phyloP scores from a whole-genome alignment of 2,888 invertebrate genomes.

The Agrotis exclamationis region DNA sequence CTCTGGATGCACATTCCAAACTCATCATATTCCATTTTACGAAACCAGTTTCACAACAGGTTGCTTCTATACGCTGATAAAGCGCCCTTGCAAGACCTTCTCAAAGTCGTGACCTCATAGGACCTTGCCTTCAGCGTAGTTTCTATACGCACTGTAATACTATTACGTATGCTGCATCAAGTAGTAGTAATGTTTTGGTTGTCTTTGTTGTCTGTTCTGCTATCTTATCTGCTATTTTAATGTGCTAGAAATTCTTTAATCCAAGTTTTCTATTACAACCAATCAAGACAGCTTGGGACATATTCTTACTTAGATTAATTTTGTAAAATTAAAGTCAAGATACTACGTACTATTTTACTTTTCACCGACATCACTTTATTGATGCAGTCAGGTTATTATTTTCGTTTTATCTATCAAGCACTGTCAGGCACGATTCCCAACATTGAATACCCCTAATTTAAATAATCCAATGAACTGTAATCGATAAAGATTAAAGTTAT shows the following conservation, averaged over 20 bases:
- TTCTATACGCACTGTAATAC: conserved; percentile 64
- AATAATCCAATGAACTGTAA: conserved; percentile 31
- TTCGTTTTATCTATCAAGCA: conserved; percentile 2
- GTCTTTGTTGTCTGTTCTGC: conserved; percentile 11
- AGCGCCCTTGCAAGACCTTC: conserved; percentile 86
- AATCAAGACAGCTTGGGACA: neutral
- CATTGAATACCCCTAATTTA: conserved; percentile 35
- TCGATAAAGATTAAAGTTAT: conserved; percentile 44
- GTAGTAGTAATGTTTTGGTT: conserved; percentile 25
- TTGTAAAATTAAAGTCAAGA: too few species aligned
- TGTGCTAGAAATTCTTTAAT: neutral
- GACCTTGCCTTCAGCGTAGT: conserved; percentile 82
- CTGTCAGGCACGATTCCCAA: neutral
- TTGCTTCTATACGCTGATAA: conserved; percentile 71
- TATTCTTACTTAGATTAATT: neutral
- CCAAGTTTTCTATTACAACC: neutral
- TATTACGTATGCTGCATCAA: conserved; percentile 22
- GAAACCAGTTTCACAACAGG: conserved; percentile 76
- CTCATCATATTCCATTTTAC: conserved; percentile 67
- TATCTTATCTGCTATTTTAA: conserved; percentile 4
- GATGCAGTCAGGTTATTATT: conserved; percentile 3
- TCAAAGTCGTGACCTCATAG: conserved; percentile 88
- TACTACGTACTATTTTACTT: too few species aligned
- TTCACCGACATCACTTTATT: neutral
- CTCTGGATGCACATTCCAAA: conserved; percentile 55